Conservation (phyloP, 2,113 vertebrate species). For the Anarrhichthys ocellatus region DNA sequence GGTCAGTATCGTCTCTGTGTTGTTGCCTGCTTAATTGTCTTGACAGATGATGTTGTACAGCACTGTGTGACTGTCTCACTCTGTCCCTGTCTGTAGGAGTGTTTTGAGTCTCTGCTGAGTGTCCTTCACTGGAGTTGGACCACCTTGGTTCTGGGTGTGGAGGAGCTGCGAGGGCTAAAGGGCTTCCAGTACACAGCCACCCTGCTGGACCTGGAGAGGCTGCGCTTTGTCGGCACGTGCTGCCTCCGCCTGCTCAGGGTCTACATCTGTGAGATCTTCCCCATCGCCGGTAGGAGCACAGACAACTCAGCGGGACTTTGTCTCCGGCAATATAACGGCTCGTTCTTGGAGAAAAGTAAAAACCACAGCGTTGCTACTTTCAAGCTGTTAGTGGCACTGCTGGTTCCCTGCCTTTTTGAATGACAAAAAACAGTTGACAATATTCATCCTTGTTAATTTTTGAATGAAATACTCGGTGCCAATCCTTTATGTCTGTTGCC, state of each 20-base stretch:
- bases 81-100: slow-evolving; percentile 85
- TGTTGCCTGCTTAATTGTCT: background rate
- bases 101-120: slow-evolving; percentile 96
- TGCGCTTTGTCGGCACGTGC: slow-evolving; percentile 97
- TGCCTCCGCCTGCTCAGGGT: slow-evolving; percentile 95
- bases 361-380: background rate
- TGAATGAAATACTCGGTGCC: background rate
- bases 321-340: background rate
- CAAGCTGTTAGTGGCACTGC: background rate
- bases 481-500: background rate
- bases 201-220: slow-evolving; percentile 94
- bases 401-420: background rate
- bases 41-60: background rate
- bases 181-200: slow-evolving; percentile 99
- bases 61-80: background rate
- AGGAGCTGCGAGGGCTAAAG: slow-evolving; percentile 96
- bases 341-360: background rate
- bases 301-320: background rate
- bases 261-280: slow-evolving; percentile 99
- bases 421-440: background rate
- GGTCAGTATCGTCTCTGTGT: slow-evolving; percentile 75
- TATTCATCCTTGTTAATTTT: background rate
- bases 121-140: slow-evolving; percentile 99
- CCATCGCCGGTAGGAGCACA: slow-evolving; percentile 90
- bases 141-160: slow-evolving; percentile 95